These are phyloP conservation scores for Alviniconcha marisindica DNA, from an alignment of 1,140 invertebrate genomes.

Conservation along the genomic window DNA sequence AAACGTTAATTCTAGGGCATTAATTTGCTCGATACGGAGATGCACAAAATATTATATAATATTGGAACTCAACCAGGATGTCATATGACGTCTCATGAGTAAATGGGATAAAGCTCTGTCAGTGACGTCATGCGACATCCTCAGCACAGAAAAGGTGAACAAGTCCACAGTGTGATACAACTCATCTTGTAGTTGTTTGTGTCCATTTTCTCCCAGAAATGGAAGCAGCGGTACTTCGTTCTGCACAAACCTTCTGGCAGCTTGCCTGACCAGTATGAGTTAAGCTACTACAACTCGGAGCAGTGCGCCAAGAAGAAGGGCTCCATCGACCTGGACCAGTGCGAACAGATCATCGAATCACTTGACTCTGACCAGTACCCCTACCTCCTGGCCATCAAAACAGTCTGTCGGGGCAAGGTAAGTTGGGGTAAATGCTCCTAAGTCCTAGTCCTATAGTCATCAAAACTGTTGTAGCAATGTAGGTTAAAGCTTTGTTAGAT, in stretches of 20 bases:
- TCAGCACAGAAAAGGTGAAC: background rate
- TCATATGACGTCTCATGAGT: too few species aligned
- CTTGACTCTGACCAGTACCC: slow-evolving; percentile 68
- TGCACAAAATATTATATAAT: too few species aligned
- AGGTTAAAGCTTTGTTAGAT: too few species aligned
- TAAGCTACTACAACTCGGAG: slow-evolving; percentile 95
- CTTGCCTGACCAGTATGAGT: slow-evolving; percentile 93
- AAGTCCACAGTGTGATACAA: background rate
- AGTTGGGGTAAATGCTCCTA: too few species aligned
- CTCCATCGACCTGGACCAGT: slow-evolving; percentile 94
- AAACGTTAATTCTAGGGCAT: too few species aligned
- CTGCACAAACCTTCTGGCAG: slow-evolving; percentile 89
- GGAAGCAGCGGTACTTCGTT: slow-evolving; percentile 95
- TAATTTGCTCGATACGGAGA: too few species aligned
- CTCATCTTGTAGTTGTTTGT: too few species aligned
- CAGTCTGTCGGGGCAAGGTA: slow-evolving; percentile 2
- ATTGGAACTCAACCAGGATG: too few species aligned
- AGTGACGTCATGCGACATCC: too few species aligned
- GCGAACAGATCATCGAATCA: slow-evolving; percentile 88
- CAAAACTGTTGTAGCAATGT: too few species aligned
- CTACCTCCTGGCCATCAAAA: slow-evolving; percentile 67
- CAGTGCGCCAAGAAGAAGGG: slow-evolving; percentile 92
- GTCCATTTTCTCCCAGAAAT: slow-evolving; percentile 83
- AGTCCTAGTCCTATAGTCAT: too few species aligned
- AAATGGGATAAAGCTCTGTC: too few species aligned